Base-by-base conservation (phyloP, 2,888 invertebrate species). In the Chalcis sispes region DNA sequence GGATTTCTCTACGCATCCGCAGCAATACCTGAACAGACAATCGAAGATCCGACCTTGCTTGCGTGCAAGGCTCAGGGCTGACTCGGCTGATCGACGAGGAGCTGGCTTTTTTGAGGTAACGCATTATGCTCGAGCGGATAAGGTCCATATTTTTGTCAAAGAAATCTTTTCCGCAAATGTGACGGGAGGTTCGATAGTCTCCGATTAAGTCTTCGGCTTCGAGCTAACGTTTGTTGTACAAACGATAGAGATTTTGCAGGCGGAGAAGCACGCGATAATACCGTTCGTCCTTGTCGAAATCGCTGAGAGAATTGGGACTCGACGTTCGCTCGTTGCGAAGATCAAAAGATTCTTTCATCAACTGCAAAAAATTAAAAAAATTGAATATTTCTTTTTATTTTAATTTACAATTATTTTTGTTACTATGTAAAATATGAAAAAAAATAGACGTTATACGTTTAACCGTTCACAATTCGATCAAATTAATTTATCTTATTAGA, bases 81-180 rank as follows among this genome's bases (percentile, higher is more conserved):
- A 20, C 18, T 72, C 72, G 40, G 75, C 72, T n/a, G 72, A 23
- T 75, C 73, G 1, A 75, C 75, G 4, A 75, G 15, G 0, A 54
- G n/a, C 0, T 69, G 67, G n/a, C 40, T 72, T 2, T 20, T 27
- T 1, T 75, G 73, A 66, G 10, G 32, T 61, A 56, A 0, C 52
- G 65, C 1, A 23, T 0, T 7, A 40, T 58, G 4, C 23, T 40
- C 0, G 56, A 54, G 18, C 62, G 56, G 1, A 65, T 23, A 4
- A 2, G 32, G 2, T 64, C 52, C 2, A 61, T 8, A 5, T 50
- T 65, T 32, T 25, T 29, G 3, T 23, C 36, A n/a, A 62, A 2
- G 25, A 48, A 15, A 7, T 65, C 40, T 23, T 40, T 32, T 18
- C 2, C 18, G 10, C 62, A 27, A 25, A n/a, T n/a, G n/a, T 64